Base-by-base conservation (phyloP, 1,140 invertebrate genomes). In the Drosophila kepulauana region DNA sequence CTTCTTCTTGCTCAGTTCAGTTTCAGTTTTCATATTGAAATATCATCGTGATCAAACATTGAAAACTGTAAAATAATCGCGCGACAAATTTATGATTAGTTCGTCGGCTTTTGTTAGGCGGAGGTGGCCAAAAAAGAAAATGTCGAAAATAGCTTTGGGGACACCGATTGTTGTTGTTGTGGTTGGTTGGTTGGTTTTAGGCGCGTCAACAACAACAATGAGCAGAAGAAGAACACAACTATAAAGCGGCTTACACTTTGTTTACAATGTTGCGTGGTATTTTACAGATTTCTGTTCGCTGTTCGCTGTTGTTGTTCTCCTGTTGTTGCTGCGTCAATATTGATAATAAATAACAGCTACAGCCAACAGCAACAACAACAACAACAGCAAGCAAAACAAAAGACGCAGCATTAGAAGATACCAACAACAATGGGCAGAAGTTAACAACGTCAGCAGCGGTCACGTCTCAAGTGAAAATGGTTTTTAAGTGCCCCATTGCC, bases 261-360 rank as follows among this genome's bases (percentile, higher is more conserved):
- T 89, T 89, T 89, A 89, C 85, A 89, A 81, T 89, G 85, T 89
- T 90, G 86, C 84, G 80, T 88, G 80, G 84, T 79, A 81, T 88
- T 88, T 88, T 88, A 82, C 77, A 88, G 78, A 87, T 87, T 75
- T 77, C 45, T 48, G 11, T 38, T 5, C 45, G 20, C 33, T 65
- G 57, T 59, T 16, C 20, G 15, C 13, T 64, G 46, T 51, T 68
- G 52, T 52, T 71, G 16, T 49, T 59, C 54, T 52, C 56, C 64
- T 61, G 62, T 33, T 78, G 79, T 41, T 78, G 79, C 66, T 85
- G 72, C 79, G 85, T 89, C 86, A 89, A 89, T 89, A 89, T 89
- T 89, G 85, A 89, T 85, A 88, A 89, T 89, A 90, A 90, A 89
- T 85, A 89, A 89, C 86, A 84, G 58, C 71, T 38, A 59, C 48